Conservation (phyloP, 2,888 invertebrate genomes). For the Dryomyza anilis region DNA sequence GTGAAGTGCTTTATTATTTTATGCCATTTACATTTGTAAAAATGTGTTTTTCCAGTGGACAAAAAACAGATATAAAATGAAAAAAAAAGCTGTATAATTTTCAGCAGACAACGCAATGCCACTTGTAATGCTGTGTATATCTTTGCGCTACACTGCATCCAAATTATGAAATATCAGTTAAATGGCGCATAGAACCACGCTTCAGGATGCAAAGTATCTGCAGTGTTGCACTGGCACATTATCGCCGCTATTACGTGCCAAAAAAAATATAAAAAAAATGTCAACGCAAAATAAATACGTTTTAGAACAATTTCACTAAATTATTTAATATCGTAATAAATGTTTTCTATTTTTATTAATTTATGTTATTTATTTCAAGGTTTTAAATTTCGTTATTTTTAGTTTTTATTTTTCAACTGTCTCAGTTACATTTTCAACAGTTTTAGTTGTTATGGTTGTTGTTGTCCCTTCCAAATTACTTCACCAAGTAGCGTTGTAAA, state of each 20-base stretch:
- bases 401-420: neutral
- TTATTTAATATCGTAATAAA: neutral
- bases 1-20: conserved; percentile 19
- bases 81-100: neutral
- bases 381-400: neutral
- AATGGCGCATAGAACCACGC: too few species aligned
- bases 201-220: too few species aligned
- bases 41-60: too few species aligned
- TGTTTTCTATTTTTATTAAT: neutral
- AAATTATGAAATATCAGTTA: conserved; percentile 20
- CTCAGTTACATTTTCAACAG: neutral
- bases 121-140: neutral
- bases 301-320: neutral
- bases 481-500: conserved; percentile 6
- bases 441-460: neutral
- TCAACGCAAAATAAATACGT: too few species aligned
- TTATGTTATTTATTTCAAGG: neutral
- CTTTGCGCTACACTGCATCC: neutral
- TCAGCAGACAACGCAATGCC: neutral
- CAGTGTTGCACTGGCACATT: too few species aligned
- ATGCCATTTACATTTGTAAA: too few species aligned
- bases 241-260: too few species aligned
- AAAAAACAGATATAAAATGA: neutral
- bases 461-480: conserved; percentile 9
- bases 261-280: too few species aligned